Evolutionary conservation across 1,140 invertebrate genomes (phyloP), one percentile per base, ranked within the genome.

Genomic region (Bombus pascuorum): DNA sequence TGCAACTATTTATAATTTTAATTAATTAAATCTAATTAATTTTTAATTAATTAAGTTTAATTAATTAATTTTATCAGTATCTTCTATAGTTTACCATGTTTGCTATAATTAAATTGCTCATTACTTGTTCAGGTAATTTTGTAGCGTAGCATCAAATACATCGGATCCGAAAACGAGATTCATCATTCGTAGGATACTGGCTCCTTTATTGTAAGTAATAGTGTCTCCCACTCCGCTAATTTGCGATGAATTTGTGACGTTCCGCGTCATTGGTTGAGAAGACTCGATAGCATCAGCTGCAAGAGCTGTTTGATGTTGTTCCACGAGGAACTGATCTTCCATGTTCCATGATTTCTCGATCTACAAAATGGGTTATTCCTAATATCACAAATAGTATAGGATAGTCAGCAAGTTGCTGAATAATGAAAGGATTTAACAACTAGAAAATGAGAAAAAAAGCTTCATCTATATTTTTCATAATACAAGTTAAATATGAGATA

Each of bases 101-200:
- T 6, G 47, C 8, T 53, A 53, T 53, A 53, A 53, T 22, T 22
- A 53, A 53, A 66, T 68, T 32, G 12, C 18, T 39, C 6, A 12
- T 70, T 94, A 96, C 96, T 95, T 94, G 22, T 94, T 89, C 1
- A 96, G 85, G 83, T 97, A 97, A 80, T 94, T 93, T 85, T 94
- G 94, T 13, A 98, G 90, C 53, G 96, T 97, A 57, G 94, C 92
- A 76, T 96, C 95, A 91, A 98, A 98, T 8, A 96, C 96, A 4
- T 95, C 88, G 44, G 96, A 93, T n/a, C 97, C 97, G 47, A 98
- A 95, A 78, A 97, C 96, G 78, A 97, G 95, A 75, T 96, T 95
- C 96, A 98, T 96, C 97, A 98, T 98, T 80, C 97, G 95, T 22
- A 98, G 95, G 5, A 98, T 96, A 62, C 96, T 96, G 72, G 95